These are phyloP conservation scores for Saccopteryx bilineata DNA, from an alignment of 2,113 vertebrate genomes.

Conservation along the genomic window DNA sequence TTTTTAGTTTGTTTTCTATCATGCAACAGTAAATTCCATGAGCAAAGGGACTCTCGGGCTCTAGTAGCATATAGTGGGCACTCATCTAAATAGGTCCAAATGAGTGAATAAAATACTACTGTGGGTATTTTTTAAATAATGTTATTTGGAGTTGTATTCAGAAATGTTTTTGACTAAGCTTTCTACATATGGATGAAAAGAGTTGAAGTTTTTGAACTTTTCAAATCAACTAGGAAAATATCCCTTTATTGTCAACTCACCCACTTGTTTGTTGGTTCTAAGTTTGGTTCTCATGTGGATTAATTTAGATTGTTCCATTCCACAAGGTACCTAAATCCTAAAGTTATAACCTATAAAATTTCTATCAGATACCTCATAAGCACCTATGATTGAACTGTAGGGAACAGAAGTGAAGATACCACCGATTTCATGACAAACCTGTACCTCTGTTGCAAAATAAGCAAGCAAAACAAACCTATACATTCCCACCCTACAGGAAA, in stretches of 20 bases:
- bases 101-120: not conserved
- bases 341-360: not conserved
- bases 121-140: not conserved
- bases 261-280: not conserved
- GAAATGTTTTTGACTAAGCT: not conserved
- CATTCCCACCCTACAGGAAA: not conserved
- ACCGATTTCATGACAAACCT: not conserved
- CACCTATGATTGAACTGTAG: not conserved
- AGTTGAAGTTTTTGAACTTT: not conserved
- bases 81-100: not conserved
- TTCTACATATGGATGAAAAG: not conserved
- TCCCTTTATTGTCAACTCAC: not conserved
- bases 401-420: not conserved
- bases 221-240: not conserved
- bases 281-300: not conserved
- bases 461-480: not conserved
- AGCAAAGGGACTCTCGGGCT: not conserved
- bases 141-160: conserved; percentile 12
- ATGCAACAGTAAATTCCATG: not conserved
- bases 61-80: not conserved
- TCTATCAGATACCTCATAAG: not conserved
- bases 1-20: not conserved
- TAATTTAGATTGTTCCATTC: not conserved
- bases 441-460: not conserved
- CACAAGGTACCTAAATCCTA: not conserved